Percentiles rank a stretch among this genome's conserved stretches.
phyloP scores from a whole-genome alignment of 2,113 vertebrate genomes.

The Aplodontia rufa region DNA sequence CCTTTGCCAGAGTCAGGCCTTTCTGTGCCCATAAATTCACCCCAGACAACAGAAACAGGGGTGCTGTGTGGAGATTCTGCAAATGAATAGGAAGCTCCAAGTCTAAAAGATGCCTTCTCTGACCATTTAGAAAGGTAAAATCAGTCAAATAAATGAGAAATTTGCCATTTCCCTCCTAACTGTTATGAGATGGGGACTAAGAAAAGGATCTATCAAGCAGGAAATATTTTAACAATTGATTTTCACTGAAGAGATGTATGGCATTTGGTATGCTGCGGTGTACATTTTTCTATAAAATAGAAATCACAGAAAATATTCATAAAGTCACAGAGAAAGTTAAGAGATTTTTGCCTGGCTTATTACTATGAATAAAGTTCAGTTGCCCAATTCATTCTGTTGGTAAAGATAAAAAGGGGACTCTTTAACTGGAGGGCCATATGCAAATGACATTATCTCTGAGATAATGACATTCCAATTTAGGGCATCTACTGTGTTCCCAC shows the following conservation, averaged over 20 bases:
- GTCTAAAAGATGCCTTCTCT: background rate
- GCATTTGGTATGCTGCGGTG: background rate
- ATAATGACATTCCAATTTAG: background rate
- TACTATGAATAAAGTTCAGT: background rate
- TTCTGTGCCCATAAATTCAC: background rate
- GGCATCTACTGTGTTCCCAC: fast-evolving
- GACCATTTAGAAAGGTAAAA: background rate
- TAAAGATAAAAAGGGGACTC: background rate
- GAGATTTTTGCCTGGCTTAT: background rate
- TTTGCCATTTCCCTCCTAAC: background rate
- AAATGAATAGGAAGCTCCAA: background rate
- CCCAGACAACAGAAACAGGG: background rate
- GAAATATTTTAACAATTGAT: background rate
- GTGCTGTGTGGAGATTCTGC: fast-evolving
- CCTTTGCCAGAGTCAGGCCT: background rate
- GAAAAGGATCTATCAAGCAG: background rate
- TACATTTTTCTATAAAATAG: background rate
- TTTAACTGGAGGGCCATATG: background rate
- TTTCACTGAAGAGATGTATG: conserved; percentile 33
- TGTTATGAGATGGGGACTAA: background rate
- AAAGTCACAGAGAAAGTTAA: background rate
- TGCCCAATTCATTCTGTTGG: background rate
- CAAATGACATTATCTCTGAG: background rate
- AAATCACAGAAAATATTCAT: background rate
- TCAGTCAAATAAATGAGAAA: conserved; percentile 42